These are phyloP conservation scores for Catharus ustulatus DNA, from an alignment of 2,797 vertebrate genomes.

Conservation along the genomic window DNA sequence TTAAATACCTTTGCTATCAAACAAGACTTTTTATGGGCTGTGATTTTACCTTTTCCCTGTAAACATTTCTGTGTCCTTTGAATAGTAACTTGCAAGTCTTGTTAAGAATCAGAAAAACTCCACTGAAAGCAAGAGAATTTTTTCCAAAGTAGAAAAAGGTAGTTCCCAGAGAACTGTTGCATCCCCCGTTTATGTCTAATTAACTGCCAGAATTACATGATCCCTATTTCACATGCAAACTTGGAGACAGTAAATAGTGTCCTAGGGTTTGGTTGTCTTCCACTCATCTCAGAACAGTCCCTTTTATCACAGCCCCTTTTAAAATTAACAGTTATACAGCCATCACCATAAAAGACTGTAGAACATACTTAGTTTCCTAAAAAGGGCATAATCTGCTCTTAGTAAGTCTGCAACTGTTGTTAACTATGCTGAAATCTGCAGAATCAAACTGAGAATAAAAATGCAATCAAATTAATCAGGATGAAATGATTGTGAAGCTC, in stretches of 20 bases:
- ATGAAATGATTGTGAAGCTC: not conserved
- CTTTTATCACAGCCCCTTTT: not conserved
- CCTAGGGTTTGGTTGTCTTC: not conserved
- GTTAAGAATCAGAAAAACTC: not conserved
- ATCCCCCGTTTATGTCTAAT: not conserved
- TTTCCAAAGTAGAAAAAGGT: not conserved
- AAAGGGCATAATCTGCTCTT: not conserved
- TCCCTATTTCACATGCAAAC: not conserved
- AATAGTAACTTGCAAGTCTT: not conserved
- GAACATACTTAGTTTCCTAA: slow-evolving; percentile 6
- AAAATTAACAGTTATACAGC: not conserved
- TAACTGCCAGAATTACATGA: not conserved
- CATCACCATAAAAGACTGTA: not conserved
- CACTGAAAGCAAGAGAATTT: not conserved
- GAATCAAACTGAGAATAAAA: not conserved
- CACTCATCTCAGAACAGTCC: not conserved
- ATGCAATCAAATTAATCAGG: not conserved
- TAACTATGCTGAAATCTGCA: not conserved
- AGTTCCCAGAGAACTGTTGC: not conserved
- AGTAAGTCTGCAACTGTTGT: not conserved
- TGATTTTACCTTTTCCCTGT: not conserved
- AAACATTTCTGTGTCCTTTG: not conserved
- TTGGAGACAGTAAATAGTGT: not conserved
- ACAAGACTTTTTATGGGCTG: not conserved
- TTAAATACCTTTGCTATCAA: not conserved